Evolutionary conservation across 1,140 invertebrate genomes (phyloP).

Genomic region (Ceratosolen solmsi): DNA sequence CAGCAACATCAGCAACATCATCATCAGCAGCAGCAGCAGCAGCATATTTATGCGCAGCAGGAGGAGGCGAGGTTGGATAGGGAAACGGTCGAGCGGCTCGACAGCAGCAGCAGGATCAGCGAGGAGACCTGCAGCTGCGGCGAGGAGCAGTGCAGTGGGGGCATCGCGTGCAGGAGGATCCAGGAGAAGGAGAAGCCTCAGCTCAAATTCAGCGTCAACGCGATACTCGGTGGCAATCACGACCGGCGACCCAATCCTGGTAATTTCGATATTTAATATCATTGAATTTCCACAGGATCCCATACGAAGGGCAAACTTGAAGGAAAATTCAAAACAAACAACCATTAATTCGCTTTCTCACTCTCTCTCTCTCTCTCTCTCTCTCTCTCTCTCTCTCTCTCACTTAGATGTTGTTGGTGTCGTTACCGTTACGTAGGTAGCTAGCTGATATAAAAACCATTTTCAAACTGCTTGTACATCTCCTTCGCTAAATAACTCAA

Average conservation of each 20-base stretch:
- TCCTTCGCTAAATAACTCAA: no score
- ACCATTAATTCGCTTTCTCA: no score
- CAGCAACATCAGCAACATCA: not conserved
- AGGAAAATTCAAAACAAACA: no score
- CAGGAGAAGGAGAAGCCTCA: constrained; percentile 80
- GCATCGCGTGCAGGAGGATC: constrained; percentile 62
- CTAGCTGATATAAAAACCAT: no score
- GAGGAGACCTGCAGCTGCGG: constrained; percentile 65
- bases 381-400: no score
- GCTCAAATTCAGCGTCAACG: constrained; percentile 93
- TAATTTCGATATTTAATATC: constrained; percentile 55
- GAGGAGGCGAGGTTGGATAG: constrained; percentile 49
- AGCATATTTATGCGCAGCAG: constrained; percentile 50
- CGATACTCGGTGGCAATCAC: constrained; percentile 84
- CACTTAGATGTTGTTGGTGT: no score
- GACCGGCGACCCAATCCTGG: constrained; percentile 69
- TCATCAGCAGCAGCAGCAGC: constrained; percentile 58
- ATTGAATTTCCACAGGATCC: not conserved
- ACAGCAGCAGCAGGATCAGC: constrained; percentile 63
- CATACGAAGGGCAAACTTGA: not conserved
- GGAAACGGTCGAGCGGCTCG: constrained; percentile 54
- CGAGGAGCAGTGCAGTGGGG: constrained; percentile 66
- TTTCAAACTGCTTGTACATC: no score
- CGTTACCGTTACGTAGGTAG: no score
- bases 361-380: no score